Base-by-base conservation (phyloP, 1,140 invertebrate genomes). In the Drosophila malerkotliana region DNA sequence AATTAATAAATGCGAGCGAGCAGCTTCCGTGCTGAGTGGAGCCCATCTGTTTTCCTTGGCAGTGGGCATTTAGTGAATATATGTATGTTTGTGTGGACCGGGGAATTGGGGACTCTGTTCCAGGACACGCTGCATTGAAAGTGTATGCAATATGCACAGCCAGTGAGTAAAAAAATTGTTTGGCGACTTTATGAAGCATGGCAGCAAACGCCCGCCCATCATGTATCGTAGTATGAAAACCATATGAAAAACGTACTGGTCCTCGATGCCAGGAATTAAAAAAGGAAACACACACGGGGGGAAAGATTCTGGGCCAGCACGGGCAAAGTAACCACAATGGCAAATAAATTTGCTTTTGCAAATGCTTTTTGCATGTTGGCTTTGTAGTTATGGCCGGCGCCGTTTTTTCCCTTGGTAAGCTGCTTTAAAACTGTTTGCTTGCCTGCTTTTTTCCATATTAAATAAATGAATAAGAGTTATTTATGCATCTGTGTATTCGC, bases 331-430 rank as follows among this genome's bases (percentile, higher is more conserved):
- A 87, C 82, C 82, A 68, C 82, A 87, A 69, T 82, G 78, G 79
- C 82, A 87, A 83, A 87, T 87, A 87, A 88, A 87, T 87, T 87
- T 87, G 82, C 53, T n/a, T n/a, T n/a, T n/a, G n/a, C n/a, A n/a
- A 32, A 48, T 57, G 56, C 24, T 56, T 48, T 32, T 51, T 48
- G 37, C 44, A 37, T 45, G 26, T 39, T 45, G 26, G 28, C 8
- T 47, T 48, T 60, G 56, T 49, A 37, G 47, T 52, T 60, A 26
- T 30, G 10, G 41, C 28, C 30, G 15, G 44, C 32, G 30, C 41
- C 12, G 56, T 21, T 69, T 69, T 56, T 69, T 37, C 18, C 44
- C 24, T 21, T 10, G 51, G 67, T 71, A 71, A 71, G 67, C 67
- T 56, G 63, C 67, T 69, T 69, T 69, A 69, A 69, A 69, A 69